Percentiles rank a stretch among this genome's conserved stretches.
phyloP scores from a whole-genome alignment of 1,140 invertebrate species.

The Drosophila asahinai region DNA sequence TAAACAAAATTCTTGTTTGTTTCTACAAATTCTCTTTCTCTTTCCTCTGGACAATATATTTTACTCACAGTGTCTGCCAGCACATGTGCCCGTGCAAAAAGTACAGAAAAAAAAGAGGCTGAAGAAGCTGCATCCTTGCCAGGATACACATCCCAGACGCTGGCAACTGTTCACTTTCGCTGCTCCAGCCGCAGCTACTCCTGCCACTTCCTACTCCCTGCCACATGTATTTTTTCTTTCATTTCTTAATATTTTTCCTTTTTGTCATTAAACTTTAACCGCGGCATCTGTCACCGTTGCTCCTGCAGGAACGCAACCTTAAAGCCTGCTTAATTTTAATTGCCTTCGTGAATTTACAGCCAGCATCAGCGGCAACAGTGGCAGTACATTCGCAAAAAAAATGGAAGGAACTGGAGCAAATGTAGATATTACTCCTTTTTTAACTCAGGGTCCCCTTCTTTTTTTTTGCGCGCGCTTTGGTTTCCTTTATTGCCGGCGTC shows the following conservation, averaged over 20 bases:
- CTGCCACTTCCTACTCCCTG: neutral
- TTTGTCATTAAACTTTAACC: constrained; percentile 80
- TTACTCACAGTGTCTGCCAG: neutral
- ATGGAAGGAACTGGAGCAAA: constrained; percentile 34
- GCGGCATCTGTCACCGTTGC: constrained; percentile 68
- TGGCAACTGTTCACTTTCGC: constrained; percentile 79
- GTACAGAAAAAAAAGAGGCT: constrained; percentile 33
- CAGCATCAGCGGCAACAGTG: constrained; percentile 14
- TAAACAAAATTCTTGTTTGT: neutral
- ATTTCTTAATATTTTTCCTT: constrained; percentile 32
- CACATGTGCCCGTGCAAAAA: constrained; percentile 26
- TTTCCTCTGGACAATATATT: neutral
- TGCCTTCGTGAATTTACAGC: constrained; percentile 63
- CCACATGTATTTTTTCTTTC: neutral
- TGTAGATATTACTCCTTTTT: constrained; percentile 49
- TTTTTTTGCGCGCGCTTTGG: constrained; percentile 7
- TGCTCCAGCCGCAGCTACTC: constrained; percentile 18
- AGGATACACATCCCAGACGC: constrained; percentile 54
- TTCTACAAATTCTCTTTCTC: no score
- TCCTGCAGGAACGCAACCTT: constrained; percentile 40
- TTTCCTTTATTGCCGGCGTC: constrained; percentile 38
- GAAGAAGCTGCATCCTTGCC: constrained; percentile 64
- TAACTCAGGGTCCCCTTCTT: constrained; percentile 2
- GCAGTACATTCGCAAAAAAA: constrained; percentile 32
- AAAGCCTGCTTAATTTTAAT: constrained; percentile 82